These are phyloP conservation scores for Schizopygopsis malacanthus DNA, from an alignment of 2,797 vertebrate species.

Conservation along the genomic window DNA sequence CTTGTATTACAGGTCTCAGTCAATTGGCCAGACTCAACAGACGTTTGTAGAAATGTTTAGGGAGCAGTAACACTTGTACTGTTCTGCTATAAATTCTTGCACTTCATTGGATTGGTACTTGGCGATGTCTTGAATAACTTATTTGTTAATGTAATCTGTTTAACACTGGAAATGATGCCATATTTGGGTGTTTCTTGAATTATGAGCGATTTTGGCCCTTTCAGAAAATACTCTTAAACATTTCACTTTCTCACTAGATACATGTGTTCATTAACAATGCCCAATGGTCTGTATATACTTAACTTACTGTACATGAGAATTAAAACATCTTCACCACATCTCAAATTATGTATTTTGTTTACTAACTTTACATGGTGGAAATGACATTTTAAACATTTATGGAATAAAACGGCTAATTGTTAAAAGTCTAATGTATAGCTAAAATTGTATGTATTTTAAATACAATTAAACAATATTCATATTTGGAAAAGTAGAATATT, in stretches of 20 bases:
- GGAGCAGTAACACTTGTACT: conserved; percentile 25
- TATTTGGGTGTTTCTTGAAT: background rate
- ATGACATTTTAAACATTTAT: background rate
- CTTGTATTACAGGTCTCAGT: conserved; percentile 79
- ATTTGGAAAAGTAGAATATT: background rate
- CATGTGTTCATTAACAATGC: background rate
- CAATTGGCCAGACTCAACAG: conserved; percentile 54
- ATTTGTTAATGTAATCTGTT: background rate
- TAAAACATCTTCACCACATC: background rate
- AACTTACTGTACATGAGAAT: background rate
- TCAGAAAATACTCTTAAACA: background rate
- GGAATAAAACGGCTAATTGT: background rate
- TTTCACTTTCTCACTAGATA: background rate
- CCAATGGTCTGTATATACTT: background rate
- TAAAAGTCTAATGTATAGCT: background rate
- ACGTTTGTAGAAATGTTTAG: conserved; percentile 45
- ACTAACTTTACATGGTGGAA: background rate
- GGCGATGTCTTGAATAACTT: background rate
- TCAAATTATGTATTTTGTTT: background rate
- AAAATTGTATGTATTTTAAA: background rate
- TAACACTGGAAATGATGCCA: background rate
- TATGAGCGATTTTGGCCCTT: background rate
- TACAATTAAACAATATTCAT: background rate
- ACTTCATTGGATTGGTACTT: conserved; percentile 37
- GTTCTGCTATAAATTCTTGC: conserved; percentile 34